Conservation (phyloP, 2,113 vertebrate genomes). For the Callocephalon fimbriatum region DNA sequence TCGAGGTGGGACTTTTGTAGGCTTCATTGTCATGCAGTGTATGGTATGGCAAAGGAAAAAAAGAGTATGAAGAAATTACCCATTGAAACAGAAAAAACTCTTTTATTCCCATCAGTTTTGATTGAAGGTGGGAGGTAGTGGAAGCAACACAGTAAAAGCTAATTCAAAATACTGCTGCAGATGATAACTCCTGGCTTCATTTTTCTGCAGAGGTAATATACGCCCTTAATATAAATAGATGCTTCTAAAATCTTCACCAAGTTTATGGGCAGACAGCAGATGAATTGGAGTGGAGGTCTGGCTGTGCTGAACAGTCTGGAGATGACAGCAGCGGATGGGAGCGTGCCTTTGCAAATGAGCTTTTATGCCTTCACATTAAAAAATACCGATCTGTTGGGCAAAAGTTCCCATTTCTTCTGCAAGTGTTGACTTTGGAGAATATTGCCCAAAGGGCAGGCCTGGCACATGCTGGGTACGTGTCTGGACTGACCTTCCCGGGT, state of each 20-base stretch:
- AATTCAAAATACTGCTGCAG: neutral
- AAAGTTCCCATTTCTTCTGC: neutral
- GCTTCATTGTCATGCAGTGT: neutral
- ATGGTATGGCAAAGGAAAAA: neutral
- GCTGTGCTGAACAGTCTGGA: neutral
- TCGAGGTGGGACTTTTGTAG: neutral
- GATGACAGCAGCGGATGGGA: rapidly evolving
- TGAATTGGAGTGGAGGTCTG: neutral
- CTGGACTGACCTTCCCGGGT: neutral
- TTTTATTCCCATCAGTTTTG: neutral
- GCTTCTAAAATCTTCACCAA: neutral
- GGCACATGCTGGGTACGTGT: rapidly evolving
- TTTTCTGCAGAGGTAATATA: neutral
- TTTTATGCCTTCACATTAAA: neutral
- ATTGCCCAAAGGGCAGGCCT: neutral
- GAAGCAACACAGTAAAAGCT: neutral
- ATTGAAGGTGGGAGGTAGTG: neutral
- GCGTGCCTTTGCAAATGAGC: neutral
- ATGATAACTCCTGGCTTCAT: neutral
- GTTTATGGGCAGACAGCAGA: neutral
- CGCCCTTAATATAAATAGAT: neutral
- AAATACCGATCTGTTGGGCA: neutral
- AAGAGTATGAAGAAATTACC: neutral
- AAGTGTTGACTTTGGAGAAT: neutral
- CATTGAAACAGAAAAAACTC: neutral